Evolutionary conservation across 2,888 invertebrate genomes (phyloP).

Genomic region (Brachyopa scutellaris): DNA sequence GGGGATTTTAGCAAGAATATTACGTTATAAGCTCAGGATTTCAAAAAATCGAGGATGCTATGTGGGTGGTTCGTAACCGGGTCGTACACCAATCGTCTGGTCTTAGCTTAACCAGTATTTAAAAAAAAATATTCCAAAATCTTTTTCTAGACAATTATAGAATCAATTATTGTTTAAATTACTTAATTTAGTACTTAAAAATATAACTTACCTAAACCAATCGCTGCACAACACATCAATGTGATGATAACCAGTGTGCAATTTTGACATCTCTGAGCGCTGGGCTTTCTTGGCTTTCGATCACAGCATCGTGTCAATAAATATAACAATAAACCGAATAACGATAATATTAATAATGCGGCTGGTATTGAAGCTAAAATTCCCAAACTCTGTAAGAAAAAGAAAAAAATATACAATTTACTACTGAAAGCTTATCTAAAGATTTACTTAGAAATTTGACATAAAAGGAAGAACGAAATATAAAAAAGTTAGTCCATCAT

Average conservation of each 20-base stretch:
- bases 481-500: slow-evolving; percentile 71
- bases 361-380: slow-evolving; percentile 96
- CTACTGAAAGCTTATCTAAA: too few relatives aligned
- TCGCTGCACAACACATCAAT: slow-evolving; percentile 93
- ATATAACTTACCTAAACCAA: slow-evolving; percentile 89
- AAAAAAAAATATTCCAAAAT: too few relatives aligned
- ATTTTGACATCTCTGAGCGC: slow-evolving; percentile 81
- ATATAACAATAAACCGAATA: slow-evolving; percentile 94
- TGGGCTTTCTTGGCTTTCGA: slow-evolving; percentile 89
- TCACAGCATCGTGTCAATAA: slow-evolving; percentile 97
- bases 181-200: too few relatives aligned
- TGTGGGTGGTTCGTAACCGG: too few relatives aligned
- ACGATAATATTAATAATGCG: slow-evolving; percentile 93
- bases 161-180: too few relatives aligned
- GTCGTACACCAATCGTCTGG: too few relatives aligned
- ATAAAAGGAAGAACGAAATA: slow-evolving; percentile 2
- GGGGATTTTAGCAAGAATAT: too few relatives aligned
- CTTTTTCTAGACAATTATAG: too few relatives aligned
- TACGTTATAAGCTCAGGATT: too few relatives aligned
- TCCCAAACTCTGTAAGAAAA: slow-evolving; percentile 90
- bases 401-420: too few relatives aligned
- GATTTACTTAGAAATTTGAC: background rate
- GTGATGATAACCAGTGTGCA: slow-evolving; percentile 83
- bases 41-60: too few relatives aligned
- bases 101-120: too few relatives aligned